Evolutionary conservation across 2,113 vertebrate genomes (phyloP).

Genomic region (Aepyceros melampus): DNA sequence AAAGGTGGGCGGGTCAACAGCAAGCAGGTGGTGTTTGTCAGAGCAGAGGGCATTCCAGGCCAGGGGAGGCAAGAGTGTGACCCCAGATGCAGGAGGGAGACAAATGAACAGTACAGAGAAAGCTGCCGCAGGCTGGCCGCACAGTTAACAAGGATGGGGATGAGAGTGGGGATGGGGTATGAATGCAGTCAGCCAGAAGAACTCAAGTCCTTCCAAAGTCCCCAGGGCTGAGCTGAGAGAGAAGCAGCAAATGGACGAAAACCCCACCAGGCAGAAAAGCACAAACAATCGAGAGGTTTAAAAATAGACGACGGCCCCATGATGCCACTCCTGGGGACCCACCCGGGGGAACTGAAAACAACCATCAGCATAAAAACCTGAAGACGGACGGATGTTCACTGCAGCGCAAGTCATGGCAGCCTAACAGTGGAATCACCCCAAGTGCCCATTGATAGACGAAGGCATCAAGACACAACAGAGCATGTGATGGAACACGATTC

Average conservation of each 20-base stretch:
- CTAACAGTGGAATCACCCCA: fast-evolving
- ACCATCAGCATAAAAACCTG: too few species aligned
- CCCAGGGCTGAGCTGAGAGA: background rate
- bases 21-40: background rate
- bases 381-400: fast-evolving
- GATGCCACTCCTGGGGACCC: fast-evolving
- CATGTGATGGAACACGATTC: fast-evolving
- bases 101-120: background rate
- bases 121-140: fast-evolving
- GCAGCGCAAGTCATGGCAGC: fast-evolving
- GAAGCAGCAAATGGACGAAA: constrained; percentile 58
- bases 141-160: too few species aligned
- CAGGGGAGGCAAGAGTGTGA: too few species aligned
- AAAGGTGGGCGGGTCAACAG: background rate
- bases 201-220: background rate
- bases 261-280: background rate
- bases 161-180: background rate
- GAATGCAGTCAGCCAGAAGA: fast-evolving
- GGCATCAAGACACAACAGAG: fast-evolving
- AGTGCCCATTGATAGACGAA: fast-evolving
- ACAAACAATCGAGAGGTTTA: background rate
- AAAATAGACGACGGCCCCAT: background rate
- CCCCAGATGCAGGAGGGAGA: background rate
- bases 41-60: background rate
- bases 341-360: background rate